These are phyloP conservation scores for Volucella inflata DNA, from an alignment of 2,888 invertebrate species.

Conservation along the genomic window DNA sequence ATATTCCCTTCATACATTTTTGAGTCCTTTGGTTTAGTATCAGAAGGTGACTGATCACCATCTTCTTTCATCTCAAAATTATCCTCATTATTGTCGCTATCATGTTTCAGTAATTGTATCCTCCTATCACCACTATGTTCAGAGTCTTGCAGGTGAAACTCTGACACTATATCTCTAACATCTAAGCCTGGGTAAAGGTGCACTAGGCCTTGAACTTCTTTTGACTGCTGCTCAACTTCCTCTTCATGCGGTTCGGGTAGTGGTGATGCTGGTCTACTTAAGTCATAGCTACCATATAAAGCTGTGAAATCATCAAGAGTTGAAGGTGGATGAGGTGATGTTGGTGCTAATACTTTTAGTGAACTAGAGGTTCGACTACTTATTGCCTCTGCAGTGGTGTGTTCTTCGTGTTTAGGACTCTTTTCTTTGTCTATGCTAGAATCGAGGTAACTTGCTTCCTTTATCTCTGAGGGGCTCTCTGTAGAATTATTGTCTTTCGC, in stretches of 20 bases:
- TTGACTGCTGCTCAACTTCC: slow-evolving; percentile 36
- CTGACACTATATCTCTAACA: slow-evolving; percentile 9
- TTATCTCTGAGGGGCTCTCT: too few relatives aligned
- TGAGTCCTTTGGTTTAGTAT: background rate
- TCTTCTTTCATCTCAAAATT: background rate
- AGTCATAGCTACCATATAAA: background rate
- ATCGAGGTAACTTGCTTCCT: too few relatives aligned
- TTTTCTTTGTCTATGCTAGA: too few relatives aligned
- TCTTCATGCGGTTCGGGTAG: slow-evolving; percentile 21
- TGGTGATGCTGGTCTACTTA: background rate
- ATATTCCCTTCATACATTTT: background rate
- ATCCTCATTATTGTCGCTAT: slow-evolving; percentile 34
- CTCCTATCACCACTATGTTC: slow-evolving; percentile 3
- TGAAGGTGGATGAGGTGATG: background rate
- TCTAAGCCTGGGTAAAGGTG: slow-evolving; percentile 17
- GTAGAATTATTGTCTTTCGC: too few relatives aligned
- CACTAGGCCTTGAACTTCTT: slow-evolving; percentile 37
- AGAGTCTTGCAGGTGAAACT: slow-evolving; percentile 26
- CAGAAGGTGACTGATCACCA: background rate
- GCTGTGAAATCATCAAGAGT: slow-evolving; percentile 19
- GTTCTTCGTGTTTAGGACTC: too few relatives aligned
- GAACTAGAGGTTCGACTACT: background rate
- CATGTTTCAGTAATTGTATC: background rate
- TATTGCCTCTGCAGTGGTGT: too few relatives aligned
- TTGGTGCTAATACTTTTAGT: too few relatives aligned